A percentile compares a stretch with the other conserved stretches of the same genome.
Evolutionary conservation across 2,888 invertebrate species (phyloP).

Genomic region (Dryomyza anilis): DNA sequence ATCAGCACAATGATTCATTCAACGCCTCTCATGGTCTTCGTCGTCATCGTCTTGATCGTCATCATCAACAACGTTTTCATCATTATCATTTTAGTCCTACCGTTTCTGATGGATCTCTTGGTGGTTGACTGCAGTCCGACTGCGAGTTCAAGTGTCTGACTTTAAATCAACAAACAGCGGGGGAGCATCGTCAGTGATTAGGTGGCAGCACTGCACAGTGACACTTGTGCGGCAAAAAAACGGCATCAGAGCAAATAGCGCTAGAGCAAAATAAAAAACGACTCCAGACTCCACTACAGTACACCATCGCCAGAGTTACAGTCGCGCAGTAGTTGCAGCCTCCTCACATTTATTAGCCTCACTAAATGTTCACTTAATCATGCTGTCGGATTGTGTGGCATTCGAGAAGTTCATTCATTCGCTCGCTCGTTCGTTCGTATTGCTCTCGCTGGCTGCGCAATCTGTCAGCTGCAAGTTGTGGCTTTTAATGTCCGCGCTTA

Average conservation of each 20-base stretch:
- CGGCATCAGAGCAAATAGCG: too few relatives aligned
- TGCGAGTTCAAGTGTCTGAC: slow-evolving; percentile 24
- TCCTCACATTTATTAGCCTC: slow-evolving; percentile 22
- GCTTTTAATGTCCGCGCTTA: too few relatives aligned
- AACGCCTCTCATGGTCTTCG: slow-evolving; percentile 5
- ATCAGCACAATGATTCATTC: slow-evolving; percentile 23
- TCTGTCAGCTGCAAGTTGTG: too few relatives aligned
- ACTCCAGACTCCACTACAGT: not conserved
- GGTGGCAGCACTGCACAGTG: slow-evolving; percentile 1
- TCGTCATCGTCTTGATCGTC: too few relatives aligned
- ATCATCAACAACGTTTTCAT: too few relatives aligned
- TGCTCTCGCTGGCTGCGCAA: too few relatives aligned
- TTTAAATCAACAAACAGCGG: slow-evolving; percentile 25
- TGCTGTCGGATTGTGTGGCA: slow-evolving; percentile 3
- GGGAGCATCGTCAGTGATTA: slow-evolving; percentile 27
- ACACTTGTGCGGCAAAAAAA: not conserved
- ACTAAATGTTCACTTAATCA: slow-evolving; percentile 24
- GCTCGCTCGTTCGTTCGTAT: too few relatives aligned
- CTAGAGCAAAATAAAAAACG: too few relatives aligned
- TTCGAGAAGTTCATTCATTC: too few relatives aligned
- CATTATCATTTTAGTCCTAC: too few relatives aligned
- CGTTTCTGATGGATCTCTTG: too few relatives aligned
- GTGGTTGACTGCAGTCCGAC: slow-evolving; percentile 4
- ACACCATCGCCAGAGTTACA: not conserved
- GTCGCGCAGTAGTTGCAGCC: not conserved